phyloP scores from a whole-genome alignment of 1,140 invertebrate species.

The Semibalanus balanoides region DNA sequence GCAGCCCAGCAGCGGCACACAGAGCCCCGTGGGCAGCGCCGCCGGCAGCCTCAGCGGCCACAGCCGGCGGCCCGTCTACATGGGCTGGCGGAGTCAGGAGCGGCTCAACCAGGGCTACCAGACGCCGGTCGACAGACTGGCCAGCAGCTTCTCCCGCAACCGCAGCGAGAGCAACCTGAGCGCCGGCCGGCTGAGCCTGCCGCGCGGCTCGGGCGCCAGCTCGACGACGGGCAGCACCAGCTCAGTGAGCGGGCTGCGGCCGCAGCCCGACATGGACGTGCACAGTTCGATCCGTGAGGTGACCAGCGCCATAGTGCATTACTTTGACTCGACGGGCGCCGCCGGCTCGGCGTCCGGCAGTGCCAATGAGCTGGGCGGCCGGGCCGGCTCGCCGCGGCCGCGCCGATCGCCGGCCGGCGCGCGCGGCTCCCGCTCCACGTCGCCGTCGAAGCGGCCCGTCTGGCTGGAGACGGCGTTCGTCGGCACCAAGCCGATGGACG shows the following conservation, averaged over 20 bases:
- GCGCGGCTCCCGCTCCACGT: conserved; percentile 21
- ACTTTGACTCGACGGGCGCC: conserved; percentile 43
- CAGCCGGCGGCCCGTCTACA: conserved; percentile 44
- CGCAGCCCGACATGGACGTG: conserved; percentile 32
- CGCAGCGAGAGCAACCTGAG: conserved; percentile 18
- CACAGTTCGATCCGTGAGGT: conserved; percentile 81
- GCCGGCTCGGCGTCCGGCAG: conserved; percentile 40
- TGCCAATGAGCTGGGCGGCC: conserved; percentile 31
- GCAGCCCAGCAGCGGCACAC: conserved; percentile 13
- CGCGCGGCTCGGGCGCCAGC: conserved; percentile 4
- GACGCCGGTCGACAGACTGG: conserved; percentile 68
- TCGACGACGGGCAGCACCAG: conserved; percentile 11
- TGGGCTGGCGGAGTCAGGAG: conserved; percentile 79
- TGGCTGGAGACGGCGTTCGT: conserved; percentile 87
- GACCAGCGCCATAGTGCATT: conserved; percentile 81
- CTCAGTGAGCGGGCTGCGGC: conserved; percentile 7
- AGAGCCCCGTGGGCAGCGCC: conserved; percentile 21
- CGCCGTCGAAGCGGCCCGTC: conserved; percentile 32
- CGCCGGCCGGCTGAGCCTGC: conserved; percentile 3
- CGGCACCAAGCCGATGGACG: conserved; percentile 52
- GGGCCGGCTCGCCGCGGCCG: not conserved
- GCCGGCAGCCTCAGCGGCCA: conserved; percentile 37
- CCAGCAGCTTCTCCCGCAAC: conserved; percentile 29
- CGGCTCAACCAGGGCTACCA: conserved; percentile 40
- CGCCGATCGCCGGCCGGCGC: not conserved